Conservation (phyloP, 2,113 vertebrate species). For the Eulemur macaco region DNA sequence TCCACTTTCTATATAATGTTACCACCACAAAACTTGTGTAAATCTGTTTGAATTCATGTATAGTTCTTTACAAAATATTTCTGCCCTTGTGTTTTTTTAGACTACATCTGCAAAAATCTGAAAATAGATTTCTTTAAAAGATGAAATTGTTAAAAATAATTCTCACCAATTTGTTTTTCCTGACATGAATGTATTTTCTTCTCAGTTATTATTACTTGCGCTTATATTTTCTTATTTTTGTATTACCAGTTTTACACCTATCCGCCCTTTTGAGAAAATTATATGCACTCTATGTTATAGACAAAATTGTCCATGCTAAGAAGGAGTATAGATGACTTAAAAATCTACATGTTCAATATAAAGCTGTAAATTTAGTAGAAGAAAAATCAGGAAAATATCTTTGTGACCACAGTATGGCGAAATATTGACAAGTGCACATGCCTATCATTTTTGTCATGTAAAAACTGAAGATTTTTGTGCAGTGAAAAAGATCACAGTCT, state of each 20-base stretch:
- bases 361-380: neutral
- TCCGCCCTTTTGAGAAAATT: neutral
- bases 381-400: neutral
- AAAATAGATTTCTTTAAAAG: conserved; percentile 58
- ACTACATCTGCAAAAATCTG: conserved; percentile 31
- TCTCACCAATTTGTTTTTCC: conserved; percentile 46
- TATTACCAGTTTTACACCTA: neutral
- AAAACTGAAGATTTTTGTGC: neutral
- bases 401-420: neutral
- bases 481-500: neutral
- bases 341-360: neutral
- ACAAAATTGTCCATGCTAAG: neutral
- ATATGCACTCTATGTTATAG: neutral
- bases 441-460: neutral
- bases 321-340: neutral
- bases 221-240: neutral
- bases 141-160: conserved; percentile 62
- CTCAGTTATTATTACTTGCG: neutral
- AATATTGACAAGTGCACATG: neutral
- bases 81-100: conserved; percentile 26
- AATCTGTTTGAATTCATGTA: neutral
- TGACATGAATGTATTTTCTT: neutral
- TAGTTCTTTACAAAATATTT: neutral
- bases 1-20: neutral
- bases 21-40: neutral